These are phyloP conservation scores for Macroglossus sobrinus DNA, from an alignment of 2,113 vertebrate species.

Conservation along the genomic window DNA sequence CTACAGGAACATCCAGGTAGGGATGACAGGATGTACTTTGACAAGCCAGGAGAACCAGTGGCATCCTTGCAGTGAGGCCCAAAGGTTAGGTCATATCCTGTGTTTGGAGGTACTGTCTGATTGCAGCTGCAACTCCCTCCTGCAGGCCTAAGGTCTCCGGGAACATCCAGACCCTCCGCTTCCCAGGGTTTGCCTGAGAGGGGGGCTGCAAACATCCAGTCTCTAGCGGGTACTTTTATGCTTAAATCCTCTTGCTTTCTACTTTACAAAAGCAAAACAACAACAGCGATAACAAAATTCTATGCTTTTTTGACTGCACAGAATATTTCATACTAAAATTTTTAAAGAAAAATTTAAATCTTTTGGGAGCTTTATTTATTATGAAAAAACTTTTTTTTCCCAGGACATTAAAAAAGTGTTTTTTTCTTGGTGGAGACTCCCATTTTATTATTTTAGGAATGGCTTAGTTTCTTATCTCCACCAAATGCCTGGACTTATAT, in stretches of 20 bases:
- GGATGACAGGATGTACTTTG: background rate
- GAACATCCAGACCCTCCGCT: background rate
- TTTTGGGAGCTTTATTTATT: background rate
- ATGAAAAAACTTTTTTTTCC: background rate
- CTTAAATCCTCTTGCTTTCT: background rate
- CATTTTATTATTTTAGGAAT: background rate
- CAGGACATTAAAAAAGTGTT: background rate
- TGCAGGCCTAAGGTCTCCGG: background rate
- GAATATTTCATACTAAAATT: background rate
- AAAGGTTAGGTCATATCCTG: background rate
- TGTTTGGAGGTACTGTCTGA: background rate
- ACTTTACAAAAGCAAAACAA: background rate
- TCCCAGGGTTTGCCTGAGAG: background rate
- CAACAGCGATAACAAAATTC: background rate
- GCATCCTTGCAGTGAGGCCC: background rate
- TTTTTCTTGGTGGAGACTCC: background rate
- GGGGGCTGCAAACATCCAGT: background rate
- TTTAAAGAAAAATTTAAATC: conserved; percentile 29
- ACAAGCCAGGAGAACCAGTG: background rate
- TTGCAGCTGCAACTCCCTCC: background rate
- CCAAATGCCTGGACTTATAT: background rate
- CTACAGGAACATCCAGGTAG: background rate
- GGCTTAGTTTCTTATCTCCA: background rate
- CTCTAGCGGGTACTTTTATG: background rate
- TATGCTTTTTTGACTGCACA: background rate